phyloP scores from a whole-genome alignment of 2,797 vertebrate genomes.

The Hirundo rustica region DNA sequence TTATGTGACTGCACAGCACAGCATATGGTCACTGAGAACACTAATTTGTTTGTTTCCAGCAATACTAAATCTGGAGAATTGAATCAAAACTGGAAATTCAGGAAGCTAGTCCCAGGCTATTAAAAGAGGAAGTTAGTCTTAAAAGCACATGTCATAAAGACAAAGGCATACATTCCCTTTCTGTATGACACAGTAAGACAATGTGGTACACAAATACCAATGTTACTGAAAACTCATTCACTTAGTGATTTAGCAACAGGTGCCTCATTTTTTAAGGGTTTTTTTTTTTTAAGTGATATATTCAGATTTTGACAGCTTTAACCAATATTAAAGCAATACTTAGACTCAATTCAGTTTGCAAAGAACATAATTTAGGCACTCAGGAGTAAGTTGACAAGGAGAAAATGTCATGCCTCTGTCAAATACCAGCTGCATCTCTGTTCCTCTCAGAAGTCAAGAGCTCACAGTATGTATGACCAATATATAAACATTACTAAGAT shows the following conservation, averaged over 20 bases:
- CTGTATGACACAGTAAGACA: background rate
- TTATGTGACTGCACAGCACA: constrained; percentile 38
- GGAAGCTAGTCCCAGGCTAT: constrained; percentile 32
- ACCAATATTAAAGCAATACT: background rate
- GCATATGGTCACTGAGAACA: background rate
- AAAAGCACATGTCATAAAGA: background rate
- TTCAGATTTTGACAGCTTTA: background rate
- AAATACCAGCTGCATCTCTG: background rate
- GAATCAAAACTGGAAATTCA: constrained; percentile 30
- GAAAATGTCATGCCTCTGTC: background rate
- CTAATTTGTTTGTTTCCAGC: constrained; percentile 32
- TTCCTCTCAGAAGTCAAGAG: background rate
- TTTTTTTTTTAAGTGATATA: background rate
- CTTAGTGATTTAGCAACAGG: background rate
- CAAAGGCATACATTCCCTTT: background rate
- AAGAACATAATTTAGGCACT: background rate
- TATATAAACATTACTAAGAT: background rate
- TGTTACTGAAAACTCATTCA: background rate
- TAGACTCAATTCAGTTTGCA: background rate
- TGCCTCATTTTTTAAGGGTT: background rate
- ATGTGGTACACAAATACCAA: background rate
- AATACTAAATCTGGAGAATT: constrained; percentile 55
- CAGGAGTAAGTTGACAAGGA: background rate
- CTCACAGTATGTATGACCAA: background rate
- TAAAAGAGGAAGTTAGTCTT: constrained; percentile 12